Evolutionary conservation across 2,113 vertebrate genomes (phyloP).

Genomic region (Euleptes europaea): DNA sequence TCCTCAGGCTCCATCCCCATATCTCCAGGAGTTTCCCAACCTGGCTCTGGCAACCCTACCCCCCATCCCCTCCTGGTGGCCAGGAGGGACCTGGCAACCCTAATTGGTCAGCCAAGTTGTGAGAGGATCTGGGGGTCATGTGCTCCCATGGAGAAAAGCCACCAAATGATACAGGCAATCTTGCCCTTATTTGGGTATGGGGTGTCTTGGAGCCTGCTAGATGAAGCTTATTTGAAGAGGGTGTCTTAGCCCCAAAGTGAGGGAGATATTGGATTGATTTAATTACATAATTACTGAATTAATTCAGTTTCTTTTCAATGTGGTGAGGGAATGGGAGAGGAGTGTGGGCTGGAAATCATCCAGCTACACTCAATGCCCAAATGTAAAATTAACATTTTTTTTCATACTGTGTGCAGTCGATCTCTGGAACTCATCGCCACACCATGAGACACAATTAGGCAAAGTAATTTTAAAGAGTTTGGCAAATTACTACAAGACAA

Average conservation of each 20-base stretch:
- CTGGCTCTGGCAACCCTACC: too few relatives aligned
- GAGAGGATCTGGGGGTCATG: not conserved
- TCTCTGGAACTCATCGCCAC: not conserved
- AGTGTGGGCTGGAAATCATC: not conserved
- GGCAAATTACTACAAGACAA: not conserved
- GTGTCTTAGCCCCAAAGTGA: not conserved
- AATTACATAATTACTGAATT: not conserved
- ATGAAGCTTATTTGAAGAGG: not conserved
- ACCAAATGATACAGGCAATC: not conserved
- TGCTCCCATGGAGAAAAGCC: not conserved
- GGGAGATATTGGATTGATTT: not conserved
- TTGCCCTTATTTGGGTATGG: not conserved
- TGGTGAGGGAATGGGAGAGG: not conserved
- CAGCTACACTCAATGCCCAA: not conserved
- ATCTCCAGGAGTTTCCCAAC: too few relatives aligned
- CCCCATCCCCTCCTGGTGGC: too few relatives aligned
- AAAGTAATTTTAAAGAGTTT: not conserved
- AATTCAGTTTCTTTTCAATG: not conserved
- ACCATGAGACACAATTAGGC: not conserved
- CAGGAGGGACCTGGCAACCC: too few relatives aligned
- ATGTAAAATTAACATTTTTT: not conserved
- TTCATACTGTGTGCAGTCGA: not conserved
- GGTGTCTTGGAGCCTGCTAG: not conserved
- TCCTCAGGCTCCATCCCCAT: too few relatives aligned
- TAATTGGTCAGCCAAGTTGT: not conserved